phyloP scores from a whole-genome alignment of 2,888 invertebrate species.

The Coremacera marginata region DNA sequence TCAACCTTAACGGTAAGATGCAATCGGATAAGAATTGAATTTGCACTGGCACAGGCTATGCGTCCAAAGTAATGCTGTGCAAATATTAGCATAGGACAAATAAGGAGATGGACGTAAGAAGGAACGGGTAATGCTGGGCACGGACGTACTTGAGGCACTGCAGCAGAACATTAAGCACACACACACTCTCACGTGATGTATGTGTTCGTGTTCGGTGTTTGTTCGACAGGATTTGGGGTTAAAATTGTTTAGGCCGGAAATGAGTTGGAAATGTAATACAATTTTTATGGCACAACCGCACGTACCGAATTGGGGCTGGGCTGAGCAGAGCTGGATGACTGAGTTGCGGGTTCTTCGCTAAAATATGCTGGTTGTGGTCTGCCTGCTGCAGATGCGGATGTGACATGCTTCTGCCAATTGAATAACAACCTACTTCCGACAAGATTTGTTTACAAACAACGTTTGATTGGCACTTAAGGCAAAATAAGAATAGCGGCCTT shows the following conservation, averaged over 20 bases:
- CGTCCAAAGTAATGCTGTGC: slow-evolving; percentile 25
- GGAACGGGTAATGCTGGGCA: too few relatives aligned
- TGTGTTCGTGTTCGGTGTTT: not conserved
- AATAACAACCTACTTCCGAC: slow-evolving; percentile 5
- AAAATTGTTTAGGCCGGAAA: slow-evolving; percentile 18
- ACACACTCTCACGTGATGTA: too few relatives aligned
- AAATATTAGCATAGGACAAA: slow-evolving; percentile 28
- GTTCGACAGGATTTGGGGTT: not conserved
- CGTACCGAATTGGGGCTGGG: not conserved
- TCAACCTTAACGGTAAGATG: slow-evolving; percentile 8
- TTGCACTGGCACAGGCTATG: not conserved
- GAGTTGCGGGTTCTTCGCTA: not conserved
- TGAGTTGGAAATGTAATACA: not conserved
- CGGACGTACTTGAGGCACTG: not conserved
- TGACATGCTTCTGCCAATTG: slow-evolving; percentile 21
- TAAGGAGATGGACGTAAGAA: not conserved
- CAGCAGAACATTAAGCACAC: not conserved
- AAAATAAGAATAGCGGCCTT: not conserved
- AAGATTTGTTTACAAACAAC: not conserved
- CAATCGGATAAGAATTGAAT: slow-evolving; percentile 13
- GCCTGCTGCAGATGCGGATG: slow-evolving; percentile 11
- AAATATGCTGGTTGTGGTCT: slow-evolving; percentile 2
- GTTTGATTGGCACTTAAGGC: not conserved
- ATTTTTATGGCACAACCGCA: slow-evolving; percentile 14
- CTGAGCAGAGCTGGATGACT: not conserved